Base-by-base conservation (phyloP, 1,140 invertebrate species). In the Pseudomyrmex gracilis region DNA sequence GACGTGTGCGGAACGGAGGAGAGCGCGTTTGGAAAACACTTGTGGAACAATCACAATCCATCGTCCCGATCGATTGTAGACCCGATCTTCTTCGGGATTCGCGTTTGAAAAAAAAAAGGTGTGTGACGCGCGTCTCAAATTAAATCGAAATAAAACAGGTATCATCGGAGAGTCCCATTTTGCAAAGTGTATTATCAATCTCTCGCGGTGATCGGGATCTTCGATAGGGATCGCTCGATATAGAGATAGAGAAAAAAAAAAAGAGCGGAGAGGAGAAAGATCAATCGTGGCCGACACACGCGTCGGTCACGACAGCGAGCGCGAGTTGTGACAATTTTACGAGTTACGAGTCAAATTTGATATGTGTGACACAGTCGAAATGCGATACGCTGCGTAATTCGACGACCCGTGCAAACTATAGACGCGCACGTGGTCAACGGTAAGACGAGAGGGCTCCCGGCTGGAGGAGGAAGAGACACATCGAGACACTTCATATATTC, bases 341-440 rank as follows among this genome's bases (percentile, higher is more conserved):
- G 58, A 82, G 57, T 74, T 63, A 55, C 58, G 10, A 63, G 34
- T 61, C 49, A 12, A 87, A 87, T 73, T 87, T 87, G 80, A 84
- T 87, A 80, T 85, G 60, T 74, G 60, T 73, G 82, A 85, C 83
- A 85, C 76, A 73, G 60, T 53, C 85, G 87, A 88, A 88, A 88
- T 77, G 73, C 12, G 77, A 88, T 73, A 34, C 24, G 70, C 34
- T 15, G 1, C n/a, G 86, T 87, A 87, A 87, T 80, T 60, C 66
- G 83, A 88, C 58, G 87, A 87, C 58, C 66, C 71, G 74, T 20
- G 71, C 84, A 85, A 87, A 85, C 61, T 66, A 34, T 34, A 82
- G 67, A 85, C 66, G 77, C 87, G 83, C 87, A 82, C 87, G 86
- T 88, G 87, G 86, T 78, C 83, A 67, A 34, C 68, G 87, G 87